Evolutionary conservation across 2,113 vertebrate genomes (phyloP).

Genomic region (Nicator chloris): DNA sequence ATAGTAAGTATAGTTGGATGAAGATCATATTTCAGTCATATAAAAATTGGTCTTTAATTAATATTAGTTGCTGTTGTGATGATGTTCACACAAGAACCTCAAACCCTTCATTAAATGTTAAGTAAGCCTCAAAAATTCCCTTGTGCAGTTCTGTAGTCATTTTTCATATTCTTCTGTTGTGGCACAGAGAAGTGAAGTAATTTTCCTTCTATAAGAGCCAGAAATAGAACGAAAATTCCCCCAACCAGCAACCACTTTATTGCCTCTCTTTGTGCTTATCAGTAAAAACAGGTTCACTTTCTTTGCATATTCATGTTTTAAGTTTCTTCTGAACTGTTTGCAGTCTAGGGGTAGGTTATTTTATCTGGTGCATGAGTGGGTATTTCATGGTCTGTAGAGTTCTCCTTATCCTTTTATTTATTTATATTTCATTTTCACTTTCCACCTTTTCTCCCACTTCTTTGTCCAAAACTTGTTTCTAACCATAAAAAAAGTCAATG

Average conservation of each 20-base stretch:
- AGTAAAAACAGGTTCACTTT: not conserved
- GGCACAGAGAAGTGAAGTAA: not conserved
- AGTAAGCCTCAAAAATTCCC: constrained; percentile 5
- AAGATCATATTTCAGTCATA: not conserved
- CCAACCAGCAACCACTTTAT: not conserved
- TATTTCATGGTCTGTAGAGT: not conserved
- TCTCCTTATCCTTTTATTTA: not conserved
- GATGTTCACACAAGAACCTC: not conserved
- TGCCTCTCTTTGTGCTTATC: not conserved
- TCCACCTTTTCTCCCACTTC: not conserved
- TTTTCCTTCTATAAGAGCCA: not conserved
- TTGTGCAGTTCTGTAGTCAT: not conserved
- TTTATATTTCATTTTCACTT: not conserved
- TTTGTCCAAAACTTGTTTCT: not conserved
- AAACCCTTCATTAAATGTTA: not conserved
- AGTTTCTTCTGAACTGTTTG: not conserved
- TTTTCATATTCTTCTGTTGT: not conserved
- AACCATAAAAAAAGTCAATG: not conserved
- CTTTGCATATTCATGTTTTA: not conserved
- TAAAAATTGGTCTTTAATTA: not conserved
- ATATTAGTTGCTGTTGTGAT: not conserved
- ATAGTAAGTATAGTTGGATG: not conserved
- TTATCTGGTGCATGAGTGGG: not conserved
- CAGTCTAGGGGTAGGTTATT: not conserved
- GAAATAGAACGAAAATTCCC: not conserved